phyloP scores from a whole-genome alignment of 2,113 vertebrate genomes.

The Serinus canaria region DNA sequence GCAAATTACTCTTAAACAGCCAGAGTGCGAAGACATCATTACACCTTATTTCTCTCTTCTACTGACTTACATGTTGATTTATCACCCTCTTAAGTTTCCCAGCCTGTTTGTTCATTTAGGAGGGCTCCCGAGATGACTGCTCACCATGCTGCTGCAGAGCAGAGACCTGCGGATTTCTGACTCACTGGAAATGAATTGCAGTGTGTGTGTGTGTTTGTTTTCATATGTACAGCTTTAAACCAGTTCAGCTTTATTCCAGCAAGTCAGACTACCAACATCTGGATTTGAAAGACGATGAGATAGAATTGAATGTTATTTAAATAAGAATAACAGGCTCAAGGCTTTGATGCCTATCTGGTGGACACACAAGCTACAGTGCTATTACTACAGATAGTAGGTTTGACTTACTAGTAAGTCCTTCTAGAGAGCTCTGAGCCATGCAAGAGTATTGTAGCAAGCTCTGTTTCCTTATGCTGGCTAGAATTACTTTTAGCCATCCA shows the following conservation, averaged over 20 bases:
- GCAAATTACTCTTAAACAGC: neutral
- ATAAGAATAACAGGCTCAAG: neutral
- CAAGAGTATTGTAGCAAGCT: neutral
- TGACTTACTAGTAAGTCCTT: neutral
- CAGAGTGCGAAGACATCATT: neutral
- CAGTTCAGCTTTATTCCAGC: neutral
- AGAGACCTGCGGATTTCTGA: neutral
- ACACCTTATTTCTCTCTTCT: neutral
- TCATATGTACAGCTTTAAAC: neutral
- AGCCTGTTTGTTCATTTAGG: neutral
- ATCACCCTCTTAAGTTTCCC: neutral
- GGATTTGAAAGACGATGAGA: neutral
- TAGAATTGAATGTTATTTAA: neutral
- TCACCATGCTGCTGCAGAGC: neutral
- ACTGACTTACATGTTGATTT: neutral
- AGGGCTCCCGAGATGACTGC: neutral
- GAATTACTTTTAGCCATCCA: neutral
- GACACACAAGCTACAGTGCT: accelerated
- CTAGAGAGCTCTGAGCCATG: neutral
- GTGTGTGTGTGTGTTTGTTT: neutral
- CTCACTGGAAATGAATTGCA: neutral
- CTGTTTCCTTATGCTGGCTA: neutral
- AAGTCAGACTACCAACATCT: neutral
- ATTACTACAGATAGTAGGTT: neutral
- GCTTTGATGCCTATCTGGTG: neutral